These are phyloP conservation scores for Harpagoxenus sublaevis DNA, from an alignment of 2,888 invertebrate genomes.

Conservation along the genomic window DNA sequence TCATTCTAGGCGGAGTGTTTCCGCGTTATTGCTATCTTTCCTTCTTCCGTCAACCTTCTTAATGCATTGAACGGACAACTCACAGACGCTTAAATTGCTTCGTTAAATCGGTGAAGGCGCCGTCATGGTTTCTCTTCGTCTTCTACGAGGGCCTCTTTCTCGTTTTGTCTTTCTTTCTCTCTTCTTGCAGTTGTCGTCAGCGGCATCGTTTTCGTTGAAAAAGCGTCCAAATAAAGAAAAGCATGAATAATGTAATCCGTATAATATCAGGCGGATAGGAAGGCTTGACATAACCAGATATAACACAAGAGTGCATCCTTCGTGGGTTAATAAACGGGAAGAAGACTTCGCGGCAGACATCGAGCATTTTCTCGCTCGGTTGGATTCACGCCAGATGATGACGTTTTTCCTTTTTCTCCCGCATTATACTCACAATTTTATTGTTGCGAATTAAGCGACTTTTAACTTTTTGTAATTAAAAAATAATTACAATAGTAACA, in stretches of 20 bases:
- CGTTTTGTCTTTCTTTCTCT: neutral
- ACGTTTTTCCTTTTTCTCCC: conserved; percentile 40
- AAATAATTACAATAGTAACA: neutral
- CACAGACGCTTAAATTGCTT: conserved; percentile 79
- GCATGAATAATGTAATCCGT: conserved; percentile 76
- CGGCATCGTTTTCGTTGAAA: conserved; percentile 53
- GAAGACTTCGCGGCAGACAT: conserved; percentile 59
- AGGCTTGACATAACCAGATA: conserved; percentile 67
- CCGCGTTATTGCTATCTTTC: conserved; percentile 43
- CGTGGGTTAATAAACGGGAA: conserved; percentile 63
- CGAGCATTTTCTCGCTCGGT: conserved; percentile 61
- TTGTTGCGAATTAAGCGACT: conserved; percentile 26
- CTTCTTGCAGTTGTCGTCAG: conserved; percentile 41
- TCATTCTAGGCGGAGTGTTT: conserved; percentile 22
- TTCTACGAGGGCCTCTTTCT: neutral
- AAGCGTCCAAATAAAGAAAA: conserved; percentile 68
- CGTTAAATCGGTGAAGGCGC: conserved; percentile 76
- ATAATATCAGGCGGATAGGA: conserved; percentile 65
- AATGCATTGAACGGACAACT: conserved; percentile 65
- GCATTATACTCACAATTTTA: conserved; percentile 19
- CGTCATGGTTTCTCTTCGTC: conserved; percentile 54
- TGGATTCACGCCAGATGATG: conserved; percentile 44
- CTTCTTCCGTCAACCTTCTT: conserved; percentile 48
- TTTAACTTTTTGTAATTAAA: neutral
- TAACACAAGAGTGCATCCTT: conserved; percentile 60